Evolutionary conservation across 2,113 vertebrate species (phyloP).

Genomic region (Amphilophus citrinellus): DNA sequence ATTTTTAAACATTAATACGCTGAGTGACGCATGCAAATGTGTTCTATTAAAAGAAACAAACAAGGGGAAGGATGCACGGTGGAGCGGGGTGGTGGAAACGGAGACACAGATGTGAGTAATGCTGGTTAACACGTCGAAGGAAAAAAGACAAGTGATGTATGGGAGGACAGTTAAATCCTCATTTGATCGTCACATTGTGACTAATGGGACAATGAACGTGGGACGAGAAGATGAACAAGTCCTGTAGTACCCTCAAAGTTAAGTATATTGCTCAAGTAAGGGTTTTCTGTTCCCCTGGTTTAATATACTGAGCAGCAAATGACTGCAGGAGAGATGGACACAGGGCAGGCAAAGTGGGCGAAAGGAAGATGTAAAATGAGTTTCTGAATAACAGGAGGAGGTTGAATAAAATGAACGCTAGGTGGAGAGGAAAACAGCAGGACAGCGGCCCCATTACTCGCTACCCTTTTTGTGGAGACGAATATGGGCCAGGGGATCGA

Average conservation of each 20-base stretch:
- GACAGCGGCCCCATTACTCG: conserved; percentile 40
- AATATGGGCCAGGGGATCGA: too few relatives aligned
- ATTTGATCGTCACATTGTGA: conserved; percentile 41
- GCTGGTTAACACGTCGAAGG: not conserved
- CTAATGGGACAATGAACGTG: conserved; percentile 9
- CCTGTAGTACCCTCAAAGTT: conserved; percentile 3
- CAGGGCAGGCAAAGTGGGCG: not conserved
- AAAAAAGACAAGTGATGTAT: conserved; percentile 24
- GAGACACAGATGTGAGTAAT: conserved; percentile 19
- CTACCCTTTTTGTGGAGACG: not conserved
- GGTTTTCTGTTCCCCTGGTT: conserved; percentile 9
- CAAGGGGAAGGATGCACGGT: conserved; percentile 14
- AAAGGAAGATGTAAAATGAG: conserved; percentile 29
- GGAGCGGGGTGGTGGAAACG: not conserved
- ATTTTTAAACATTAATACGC: conserved; percentile 29
- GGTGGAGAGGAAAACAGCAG: conserved; percentile 44
- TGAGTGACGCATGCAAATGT: conserved; percentile 64
- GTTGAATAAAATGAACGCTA: conserved; percentile 40
- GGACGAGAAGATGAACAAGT: not conserved
- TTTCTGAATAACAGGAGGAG: conserved; percentile 43
- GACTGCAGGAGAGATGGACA: conserved; percentile 14
- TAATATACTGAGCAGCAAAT: conserved; percentile 7
- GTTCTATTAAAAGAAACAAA: conserved; percentile 56
- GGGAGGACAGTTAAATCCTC: conserved; percentile 16
- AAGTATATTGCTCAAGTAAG: conserved; percentile 1